Evolutionary conservation across 2,888 invertebrate species (phyloP), one percentile per base, ranked within the genome.

Genomic region (Pomacea canaliculata): DNA sequence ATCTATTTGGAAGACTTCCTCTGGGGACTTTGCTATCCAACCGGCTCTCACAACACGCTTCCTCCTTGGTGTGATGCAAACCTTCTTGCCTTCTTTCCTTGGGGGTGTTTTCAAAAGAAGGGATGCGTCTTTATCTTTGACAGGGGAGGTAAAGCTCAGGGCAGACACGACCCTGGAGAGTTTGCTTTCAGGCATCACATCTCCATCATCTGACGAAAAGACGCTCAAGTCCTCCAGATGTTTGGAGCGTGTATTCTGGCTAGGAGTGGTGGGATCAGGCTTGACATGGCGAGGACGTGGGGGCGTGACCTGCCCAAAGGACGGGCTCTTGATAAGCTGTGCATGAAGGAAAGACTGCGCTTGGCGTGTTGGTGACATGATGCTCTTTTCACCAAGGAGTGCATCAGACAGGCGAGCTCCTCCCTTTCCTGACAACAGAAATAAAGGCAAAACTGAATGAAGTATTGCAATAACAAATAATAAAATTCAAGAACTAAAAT

Each of bases 241-340:
- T 60, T 80, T 85, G 18, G 80, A 80, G 49, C 83, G 79, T 12
- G 83, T 83, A 72, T 82, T 84, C 37, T 82, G 84, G 76, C 83
- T 83, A 23, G 86, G 84, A 12, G 84, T 85, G 19, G 37, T 76
- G 37, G 65, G 65, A 59, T 70, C 77, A 37, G 27, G 37, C 9
- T 56, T 18, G 13, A 19, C 19, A 46, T 23, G 18, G 16, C 27
- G 59, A 16, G 67, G n/a, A 19, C 59, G 66, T 23, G 63, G 71
- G 37, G 76, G 76, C 13, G 73, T 73, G 71, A 65, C 62, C 48
- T 46, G 68, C 27, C 69, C 46, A 0, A 86, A 83, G 16, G 85
- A 84, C 16, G 85, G 85, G 73, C 85, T 85, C 10, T 81, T 79
- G 70, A 83, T 84, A 8, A 86, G 77, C 74, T 87, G 86, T 49